Evolutionary conservation across 2,113 vertebrate genomes (phyloP), one percentile per base, ranked within the genome.

Genomic region (Oceanodroma tethys): DNA sequence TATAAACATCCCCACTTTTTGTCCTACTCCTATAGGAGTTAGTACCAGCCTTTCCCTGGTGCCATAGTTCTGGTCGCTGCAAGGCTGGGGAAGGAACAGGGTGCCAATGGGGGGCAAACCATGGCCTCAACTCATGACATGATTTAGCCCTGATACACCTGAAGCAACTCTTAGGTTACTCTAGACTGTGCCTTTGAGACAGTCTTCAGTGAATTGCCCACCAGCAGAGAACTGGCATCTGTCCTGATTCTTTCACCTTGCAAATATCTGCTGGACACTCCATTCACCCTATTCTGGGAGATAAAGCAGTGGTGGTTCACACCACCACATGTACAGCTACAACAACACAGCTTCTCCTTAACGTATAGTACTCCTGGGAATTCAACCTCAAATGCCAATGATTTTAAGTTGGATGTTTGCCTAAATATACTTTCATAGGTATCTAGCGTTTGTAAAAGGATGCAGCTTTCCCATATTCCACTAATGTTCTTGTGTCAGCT

Each of bases 31-130:
- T 67, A 2, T 1, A 59, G 40, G 18, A 38, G 5, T 72, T 60
- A 19, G 11, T 29, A 27, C n/a, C 26, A 29, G 11, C 15, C 20
- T 59, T 79, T 67, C 43, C 9, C 10, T 42, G 14, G 5, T 59
- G 29, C 4, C 19, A 20, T 3, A 11, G 11, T 21, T 85, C 26
- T 76, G 27, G 17, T 62, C 0, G 0, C 38, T 88, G 25, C 15
- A 63, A 55, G n/a, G 10, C 29, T 59, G 42, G 8, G 19, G n/a
- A 48, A 29, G 19, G 18, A 74, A 27, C 22, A 45, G 29, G 9
- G 8, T 32, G 36, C 4, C 13, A 78, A 20, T 1, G 11, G 15
- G 34, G 26, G 71, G 6, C 7, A 90, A 74, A 58, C 2, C 16
- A 15, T 8, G 9, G 6, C 16, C 22, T 84, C 30, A 56, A 11